Evolutionary conservation across 2,113 vertebrate genomes (phyloP).

Genomic region (Apteryx mantelli): DNA sequence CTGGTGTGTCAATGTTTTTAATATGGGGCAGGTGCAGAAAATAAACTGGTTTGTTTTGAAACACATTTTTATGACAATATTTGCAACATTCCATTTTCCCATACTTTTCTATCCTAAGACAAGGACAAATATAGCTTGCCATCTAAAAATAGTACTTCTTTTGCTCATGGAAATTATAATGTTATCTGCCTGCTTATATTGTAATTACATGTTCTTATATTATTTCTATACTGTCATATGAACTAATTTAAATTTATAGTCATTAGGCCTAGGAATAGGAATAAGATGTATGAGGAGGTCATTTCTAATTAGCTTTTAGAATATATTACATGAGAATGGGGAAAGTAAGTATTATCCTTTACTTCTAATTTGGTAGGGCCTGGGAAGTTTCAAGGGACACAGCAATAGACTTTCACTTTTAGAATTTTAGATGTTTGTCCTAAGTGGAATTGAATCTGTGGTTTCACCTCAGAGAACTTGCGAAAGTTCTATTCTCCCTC

Average conservation of each 20-base stretch:
- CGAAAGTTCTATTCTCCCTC: not conserved
- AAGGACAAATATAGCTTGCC: not conserved
- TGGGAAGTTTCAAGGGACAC: not conserved
- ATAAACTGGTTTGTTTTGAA: not conserved
- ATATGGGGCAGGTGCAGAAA: not conserved
- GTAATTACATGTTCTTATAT: not conserved
- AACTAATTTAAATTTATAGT: not conserved
- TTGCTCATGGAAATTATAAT: not conserved
- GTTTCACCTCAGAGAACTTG: not conserved
- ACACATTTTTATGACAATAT: not conserved
- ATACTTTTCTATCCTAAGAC: not conserved
- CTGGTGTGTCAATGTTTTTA: not conserved
- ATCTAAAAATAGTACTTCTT: not conserved
- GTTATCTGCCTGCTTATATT: not conserved
- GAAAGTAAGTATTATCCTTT: not conserved
- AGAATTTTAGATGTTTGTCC: not conserved
- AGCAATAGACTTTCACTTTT: not conserved
- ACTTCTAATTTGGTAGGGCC: not conserved
- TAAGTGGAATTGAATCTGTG: not conserved
- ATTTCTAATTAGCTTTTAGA: not conserved
- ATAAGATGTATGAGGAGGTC: not conserved
- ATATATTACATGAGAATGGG: not conserved
- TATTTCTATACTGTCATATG: not conserved
- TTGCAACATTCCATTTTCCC: not conserved
- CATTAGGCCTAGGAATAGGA: not conserved